Evolutionary conservation across 2,888 invertebrate genomes (phyloP).

Genomic region (Laothoe populi): DNA sequence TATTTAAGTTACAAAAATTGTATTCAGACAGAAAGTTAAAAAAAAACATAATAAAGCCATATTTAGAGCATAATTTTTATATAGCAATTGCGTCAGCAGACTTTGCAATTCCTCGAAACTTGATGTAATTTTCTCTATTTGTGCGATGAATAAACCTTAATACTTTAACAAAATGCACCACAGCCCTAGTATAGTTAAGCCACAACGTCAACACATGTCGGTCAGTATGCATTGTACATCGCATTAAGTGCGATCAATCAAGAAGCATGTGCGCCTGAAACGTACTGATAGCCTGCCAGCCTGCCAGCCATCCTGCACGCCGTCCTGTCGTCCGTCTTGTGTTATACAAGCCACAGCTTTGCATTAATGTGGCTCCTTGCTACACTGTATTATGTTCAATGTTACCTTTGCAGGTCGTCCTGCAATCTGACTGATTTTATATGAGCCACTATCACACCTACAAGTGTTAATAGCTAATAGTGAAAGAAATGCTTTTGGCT

Average conservation of each 20-base stretch:
- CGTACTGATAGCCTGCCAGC: slow-evolving; percentile 28
- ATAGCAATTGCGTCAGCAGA: no score
- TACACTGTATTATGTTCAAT: neutral
- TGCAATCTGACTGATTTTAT: neutral
- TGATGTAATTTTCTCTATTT: no score
- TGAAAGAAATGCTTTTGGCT: no score
- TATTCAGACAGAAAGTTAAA: no score
- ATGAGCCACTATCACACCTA: no score
- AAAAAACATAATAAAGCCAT: no score
- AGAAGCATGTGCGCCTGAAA: slow-evolving; percentile 51
- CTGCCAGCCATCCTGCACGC: neutral
- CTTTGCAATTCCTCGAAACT: no score
- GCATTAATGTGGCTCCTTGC: slow-evolving; percentile 3
- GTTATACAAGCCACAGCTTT: slow-evolving; percentile 2
- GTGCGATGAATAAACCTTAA: no score
- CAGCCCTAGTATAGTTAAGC: slow-evolving; percentile 1
- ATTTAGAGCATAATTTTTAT: no score
- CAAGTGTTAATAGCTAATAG: no score
- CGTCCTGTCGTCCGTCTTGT: neutral
- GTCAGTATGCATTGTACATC: slow-evolving; percentile 11
- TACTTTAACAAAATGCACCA: slow-evolving; percentile 6
- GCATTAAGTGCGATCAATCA: slow-evolving; percentile 62
- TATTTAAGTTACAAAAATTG: no score
- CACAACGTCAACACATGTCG: slow-evolving; percentile 1
- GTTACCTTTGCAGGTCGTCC: neutral